These are phyloP conservation scores for Branchinecta lynchi DNA, from an alignment of 1,140 invertebrate genomes.

Conservation along the genomic window DNA sequence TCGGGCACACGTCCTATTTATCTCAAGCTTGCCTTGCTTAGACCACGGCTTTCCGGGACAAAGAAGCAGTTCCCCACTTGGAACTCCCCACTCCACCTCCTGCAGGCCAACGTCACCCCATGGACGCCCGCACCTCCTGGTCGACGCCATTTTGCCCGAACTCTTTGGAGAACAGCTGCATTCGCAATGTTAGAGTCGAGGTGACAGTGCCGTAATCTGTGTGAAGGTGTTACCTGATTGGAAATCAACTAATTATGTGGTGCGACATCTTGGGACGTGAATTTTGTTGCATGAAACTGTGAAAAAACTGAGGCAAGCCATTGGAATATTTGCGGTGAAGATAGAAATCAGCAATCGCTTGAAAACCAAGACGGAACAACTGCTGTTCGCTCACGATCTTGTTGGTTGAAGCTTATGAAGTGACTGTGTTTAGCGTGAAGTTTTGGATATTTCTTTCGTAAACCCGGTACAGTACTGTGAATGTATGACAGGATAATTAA, in stretches of 20 bases:
- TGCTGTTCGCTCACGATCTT: not conserved
- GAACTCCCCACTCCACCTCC: not conserved
- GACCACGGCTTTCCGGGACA: not conserved
- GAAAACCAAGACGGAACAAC: not conserved
- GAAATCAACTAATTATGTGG: slow-evolving; percentile 8
- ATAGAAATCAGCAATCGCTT: not conserved
- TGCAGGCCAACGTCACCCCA: not conserved
- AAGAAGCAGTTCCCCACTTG: slow-evolving; percentile 3
- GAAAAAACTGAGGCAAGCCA: not conserved
- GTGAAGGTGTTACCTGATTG: not conserved
- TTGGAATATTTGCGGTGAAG: not conserved
- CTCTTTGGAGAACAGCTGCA: not conserved
- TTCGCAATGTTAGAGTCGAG: not conserved
- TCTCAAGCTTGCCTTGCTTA: not conserved
- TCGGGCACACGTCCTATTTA: not conserved
- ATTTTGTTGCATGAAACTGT: not conserved
- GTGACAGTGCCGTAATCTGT: not conserved
- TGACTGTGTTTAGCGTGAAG: not conserved
- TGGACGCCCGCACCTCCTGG: not conserved
- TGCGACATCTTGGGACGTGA: not conserved
- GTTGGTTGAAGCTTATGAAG: not conserved
- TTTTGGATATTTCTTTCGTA: not conserved
- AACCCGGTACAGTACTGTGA: not conserved
- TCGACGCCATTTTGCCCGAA: not conserved
- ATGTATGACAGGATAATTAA: not conserved